Conservation (phyloP, 2,888 invertebrate species). For the Idaea aversata region DNA sequence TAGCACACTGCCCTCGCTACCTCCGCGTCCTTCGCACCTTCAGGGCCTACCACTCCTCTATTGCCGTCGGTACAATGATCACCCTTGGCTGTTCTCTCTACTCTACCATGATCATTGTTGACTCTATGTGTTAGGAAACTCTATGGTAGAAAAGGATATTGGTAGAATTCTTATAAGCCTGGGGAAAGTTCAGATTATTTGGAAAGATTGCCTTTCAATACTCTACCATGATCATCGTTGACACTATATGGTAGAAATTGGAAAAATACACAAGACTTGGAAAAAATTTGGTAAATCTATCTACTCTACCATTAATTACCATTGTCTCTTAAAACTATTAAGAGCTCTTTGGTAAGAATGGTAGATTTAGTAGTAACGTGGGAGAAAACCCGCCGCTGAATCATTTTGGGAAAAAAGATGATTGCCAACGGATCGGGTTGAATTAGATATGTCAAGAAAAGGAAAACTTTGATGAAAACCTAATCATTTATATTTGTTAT, state of each 20-base stretch:
- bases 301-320: too few relatives aligned
- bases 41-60: conserved; percentile 87
- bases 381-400: neutral
- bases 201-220: neutral
- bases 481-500: neutral
- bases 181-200: neutral
- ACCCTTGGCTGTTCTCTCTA: conserved; percentile 70
- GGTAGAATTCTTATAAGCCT: neutral
- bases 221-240: neutral
- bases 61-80: conserved; percentile 89
- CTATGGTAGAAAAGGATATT: neutral
- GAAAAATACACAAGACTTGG: too few relatives aligned
- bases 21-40: conserved; percentile 86
- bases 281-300: too few relatives aligned
- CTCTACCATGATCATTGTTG: conserved; percentile 71
- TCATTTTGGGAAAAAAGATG: neutral
- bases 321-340: too few relatives aligned
- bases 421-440: neutral
- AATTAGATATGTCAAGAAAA: neutral
- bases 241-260: too few relatives aligned
- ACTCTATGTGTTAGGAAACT: conserved; percentile 64
- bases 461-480: neutral
- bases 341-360: neutral
- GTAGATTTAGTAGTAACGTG: neutral
- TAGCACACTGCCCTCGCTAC: conserved; percentile 90